Conservation (phyloP, 2,797 vertebrate genomes). For the Pangasius sanitwongsei region DNA sequence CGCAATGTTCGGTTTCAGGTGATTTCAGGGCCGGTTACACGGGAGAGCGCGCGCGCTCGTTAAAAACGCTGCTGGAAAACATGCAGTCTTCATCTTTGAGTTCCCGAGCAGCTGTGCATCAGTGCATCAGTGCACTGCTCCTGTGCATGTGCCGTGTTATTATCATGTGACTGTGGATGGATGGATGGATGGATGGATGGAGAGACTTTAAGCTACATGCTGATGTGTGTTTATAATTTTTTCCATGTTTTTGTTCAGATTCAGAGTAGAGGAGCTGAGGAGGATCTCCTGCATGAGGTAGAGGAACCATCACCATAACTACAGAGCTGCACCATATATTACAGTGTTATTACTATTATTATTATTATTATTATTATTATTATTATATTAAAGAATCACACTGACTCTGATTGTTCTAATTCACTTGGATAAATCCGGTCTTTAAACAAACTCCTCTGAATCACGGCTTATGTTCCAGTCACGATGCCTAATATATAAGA, state of each 20-base stretch:
- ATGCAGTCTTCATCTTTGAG: not conserved
- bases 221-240: not conserved
- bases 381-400: not conserved
- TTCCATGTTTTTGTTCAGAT: not conserved
- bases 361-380: not conserved
- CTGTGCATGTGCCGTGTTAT: not conserved
- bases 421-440: not conserved
- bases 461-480: not conserved
- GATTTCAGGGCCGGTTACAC: not conserved
- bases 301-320: not conserved
- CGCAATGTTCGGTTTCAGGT: conserved; percentile 32
- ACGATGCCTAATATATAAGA: too few species aligned
- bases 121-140: too few species aligned
- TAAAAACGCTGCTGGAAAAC: too few species aligned
- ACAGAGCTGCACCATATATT: not conserved
- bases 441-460: not conserved
- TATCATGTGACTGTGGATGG: conserved; percentile 17
- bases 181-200: not conserved
- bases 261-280: not conserved
- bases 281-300: conserved; percentile 10
- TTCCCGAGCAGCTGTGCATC: not conserved
- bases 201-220: too few species aligned
- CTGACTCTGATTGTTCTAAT: not conserved
- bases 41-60: not conserved
- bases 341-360: not conserved